Evolutionary conservation across 2,797 vertebrate species (phyloP).

Genomic region (Mormyrops attenuatus): DNA sequence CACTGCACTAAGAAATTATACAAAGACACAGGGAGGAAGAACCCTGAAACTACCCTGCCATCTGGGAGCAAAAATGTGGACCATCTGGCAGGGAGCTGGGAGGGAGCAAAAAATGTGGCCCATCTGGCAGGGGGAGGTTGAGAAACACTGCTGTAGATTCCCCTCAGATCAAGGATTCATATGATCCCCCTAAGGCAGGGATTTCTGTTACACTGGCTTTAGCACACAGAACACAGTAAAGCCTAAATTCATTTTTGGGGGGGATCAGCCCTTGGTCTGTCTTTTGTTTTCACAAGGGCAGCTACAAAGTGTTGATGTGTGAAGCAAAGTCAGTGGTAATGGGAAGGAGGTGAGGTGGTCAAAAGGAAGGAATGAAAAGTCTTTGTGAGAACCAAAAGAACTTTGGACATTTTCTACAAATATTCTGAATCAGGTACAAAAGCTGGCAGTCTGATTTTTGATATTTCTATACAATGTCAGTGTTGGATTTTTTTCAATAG

Average conservation of each 20-base stretch:
- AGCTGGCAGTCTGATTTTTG: not conserved
- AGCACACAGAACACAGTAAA: not conserved
- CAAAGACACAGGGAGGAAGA: not conserved
- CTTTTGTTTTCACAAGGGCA: not conserved
- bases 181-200: not conserved
- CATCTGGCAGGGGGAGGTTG: not conserved
- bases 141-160: not conserved
- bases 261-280: not conserved
- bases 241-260: not conserved
- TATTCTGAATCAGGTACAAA: not conserved
- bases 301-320: not conserved
- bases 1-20: not conserved
- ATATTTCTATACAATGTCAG: not conserved
- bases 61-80: not conserved
- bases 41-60: not conserved
- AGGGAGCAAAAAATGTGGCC: not conserved
- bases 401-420: not conserved
- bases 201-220: not conserved
- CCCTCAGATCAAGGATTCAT: not conserved
- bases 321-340: not conserved
- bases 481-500: not conserved
- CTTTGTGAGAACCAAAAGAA: not conserved
- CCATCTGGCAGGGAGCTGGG: not conserved
- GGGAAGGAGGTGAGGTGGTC: not conserved
- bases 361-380: not conserved